Evolutionary conservation across 2,113 vertebrate species (phyloP).

Genomic region (Chloropsis cyanopogon): DNA sequence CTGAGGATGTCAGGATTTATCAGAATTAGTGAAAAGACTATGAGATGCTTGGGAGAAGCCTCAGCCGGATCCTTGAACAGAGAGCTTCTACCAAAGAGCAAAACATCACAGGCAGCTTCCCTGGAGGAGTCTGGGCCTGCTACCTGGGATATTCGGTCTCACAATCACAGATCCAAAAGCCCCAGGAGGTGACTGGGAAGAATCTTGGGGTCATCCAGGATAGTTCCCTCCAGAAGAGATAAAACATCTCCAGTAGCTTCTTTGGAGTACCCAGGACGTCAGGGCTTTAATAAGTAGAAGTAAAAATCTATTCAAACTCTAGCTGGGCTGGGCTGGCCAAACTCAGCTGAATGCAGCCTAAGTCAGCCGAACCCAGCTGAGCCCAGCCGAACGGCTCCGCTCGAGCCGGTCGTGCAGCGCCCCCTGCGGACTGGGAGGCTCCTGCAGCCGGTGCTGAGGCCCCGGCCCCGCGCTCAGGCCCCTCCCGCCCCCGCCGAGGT

Average conservation of each 20-base stretch:
- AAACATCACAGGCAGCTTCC: background rate
- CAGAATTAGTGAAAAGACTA: background rate
- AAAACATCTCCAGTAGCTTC: background rate
- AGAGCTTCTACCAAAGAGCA: background rate
- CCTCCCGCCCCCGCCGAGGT: rapidly evolving
- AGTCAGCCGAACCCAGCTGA: background rate
- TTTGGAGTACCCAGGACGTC: background rate
- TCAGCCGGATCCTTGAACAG: background rate
- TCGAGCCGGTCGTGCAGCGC: rapidly evolving
- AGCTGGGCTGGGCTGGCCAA: too few relatives aligned
- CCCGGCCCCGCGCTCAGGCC: rapidly evolving
- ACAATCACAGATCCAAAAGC: background rate
- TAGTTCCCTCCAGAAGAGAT: background rate
- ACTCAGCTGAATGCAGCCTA: rapidly evolving
- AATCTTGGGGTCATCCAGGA: background rate
- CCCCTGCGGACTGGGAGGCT: background rate
- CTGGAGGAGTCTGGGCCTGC: background rate
- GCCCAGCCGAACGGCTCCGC: rapidly evolving
- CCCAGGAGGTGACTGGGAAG: background rate
- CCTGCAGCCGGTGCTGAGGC: background rate
- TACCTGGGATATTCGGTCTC: background rate
- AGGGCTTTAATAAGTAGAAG: background rate
- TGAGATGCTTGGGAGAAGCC: background rate
- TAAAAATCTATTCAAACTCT: background rate
- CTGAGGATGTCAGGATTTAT: background rate